Conservation (phyloP, 2,113 vertebrate species). For the Pseudorhombus dupliciocellatus region DNA sequence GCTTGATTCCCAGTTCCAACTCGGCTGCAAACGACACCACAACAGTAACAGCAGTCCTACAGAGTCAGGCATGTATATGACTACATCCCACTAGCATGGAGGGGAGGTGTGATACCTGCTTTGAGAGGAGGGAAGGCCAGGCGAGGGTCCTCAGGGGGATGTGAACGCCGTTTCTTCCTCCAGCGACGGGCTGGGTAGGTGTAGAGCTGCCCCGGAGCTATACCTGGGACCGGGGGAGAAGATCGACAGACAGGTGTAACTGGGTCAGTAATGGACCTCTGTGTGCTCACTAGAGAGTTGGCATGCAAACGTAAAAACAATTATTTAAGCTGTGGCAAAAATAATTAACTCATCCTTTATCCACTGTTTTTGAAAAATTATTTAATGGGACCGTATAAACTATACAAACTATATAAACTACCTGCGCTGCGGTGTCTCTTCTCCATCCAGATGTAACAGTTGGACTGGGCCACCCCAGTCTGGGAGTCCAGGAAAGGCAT, state of each 20-base stretch:
- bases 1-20: constrained; percentile 89
- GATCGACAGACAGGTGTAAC: background rate
- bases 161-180: constrained; percentile 93
- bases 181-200: constrained; percentile 95
- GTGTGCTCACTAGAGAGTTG: too few species aligned
- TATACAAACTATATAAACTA: constrained; percentile 62
- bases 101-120: constrained; percentile 80
- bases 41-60: too few species aligned
- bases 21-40: constrained; percentile 71
- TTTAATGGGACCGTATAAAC: background rate
- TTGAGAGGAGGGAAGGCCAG: constrained; percentile 93
- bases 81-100: background rate
- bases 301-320: background rate
- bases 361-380: background rate
- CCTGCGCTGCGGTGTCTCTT: constrained; percentile 95
- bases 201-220: constrained; percentile 95
- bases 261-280: too few species aligned
- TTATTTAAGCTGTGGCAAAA: background rate
- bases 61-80: too few species aligned
- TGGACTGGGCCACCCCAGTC: constrained; percentile 96
- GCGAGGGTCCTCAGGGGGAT: constrained; percentile 93
- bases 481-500: constrained; percentile 97
- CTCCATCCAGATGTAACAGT: constrained; percentile 99
- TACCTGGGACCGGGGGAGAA: constrained; percentile 72
- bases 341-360: background rate